phyloP scores from a whole-genome alignment of 1,140 invertebrate species.

The Drosophila oshimai region DNA sequence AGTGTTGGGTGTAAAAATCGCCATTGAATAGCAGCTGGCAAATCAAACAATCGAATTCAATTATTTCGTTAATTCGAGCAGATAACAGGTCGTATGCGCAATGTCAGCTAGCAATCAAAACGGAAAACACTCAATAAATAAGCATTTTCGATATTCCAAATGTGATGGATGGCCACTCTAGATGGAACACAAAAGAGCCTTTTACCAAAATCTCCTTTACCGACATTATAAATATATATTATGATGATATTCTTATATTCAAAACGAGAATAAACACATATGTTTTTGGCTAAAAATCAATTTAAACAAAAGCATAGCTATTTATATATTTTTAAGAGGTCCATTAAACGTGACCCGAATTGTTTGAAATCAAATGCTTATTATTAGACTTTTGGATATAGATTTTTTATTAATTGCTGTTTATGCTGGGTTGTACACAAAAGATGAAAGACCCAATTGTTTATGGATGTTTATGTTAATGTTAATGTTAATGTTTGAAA shows the following conservation, averaged over 20 bases:
- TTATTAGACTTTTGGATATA: slow-evolving; percentile 6
- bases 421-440: not conserved
- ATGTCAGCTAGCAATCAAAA: slow-evolving; percentile 7
- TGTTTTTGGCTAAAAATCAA: too few relatives aligned
- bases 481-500: not conserved
- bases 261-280: too few relatives aligned
- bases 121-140: not conserved
- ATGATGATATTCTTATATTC: too few relatives aligned
- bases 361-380: not conserved
- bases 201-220: not conserved
- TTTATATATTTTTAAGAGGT: not conserved
- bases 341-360: not conserved
- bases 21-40: slow-evolving; percentile 45
- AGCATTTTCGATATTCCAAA: not conserved
- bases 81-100: slow-evolving; percentile 31
- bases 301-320: too few relatives aligned
- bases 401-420: slow-evolving; percentile 9
- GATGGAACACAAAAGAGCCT: not conserved
- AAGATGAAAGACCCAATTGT: slow-evolving; percentile 21
- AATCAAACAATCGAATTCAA: slow-evolving; percentile 65
- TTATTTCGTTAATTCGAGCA: slow-evolving; percentile 34
- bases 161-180: slow-evolving; percentile 10
- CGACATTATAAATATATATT: not conserved
- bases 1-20: slow-evolving; percentile 1
- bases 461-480: slow-evolving; percentile 20